Percentiles rank a stretch among this genome's conserved stretches.
These are phyloP conservation scores for Dinoponera quadriceps DNA, from an alignment of 1,140 invertebrate genomes.

Conservation along the genomic window DNA sequence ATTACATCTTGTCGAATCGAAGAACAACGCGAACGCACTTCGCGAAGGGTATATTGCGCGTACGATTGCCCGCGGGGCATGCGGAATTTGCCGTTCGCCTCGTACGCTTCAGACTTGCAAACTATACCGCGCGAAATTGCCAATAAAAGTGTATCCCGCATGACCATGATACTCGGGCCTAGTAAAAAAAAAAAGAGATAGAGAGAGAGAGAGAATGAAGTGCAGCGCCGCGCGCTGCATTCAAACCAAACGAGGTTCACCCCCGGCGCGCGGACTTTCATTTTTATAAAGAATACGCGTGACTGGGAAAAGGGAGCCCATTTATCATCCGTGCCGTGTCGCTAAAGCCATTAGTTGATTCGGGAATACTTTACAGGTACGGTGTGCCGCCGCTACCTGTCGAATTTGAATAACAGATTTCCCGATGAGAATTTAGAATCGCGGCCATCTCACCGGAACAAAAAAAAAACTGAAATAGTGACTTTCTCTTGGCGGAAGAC, in stretches of 20 bases:
- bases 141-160: slow-evolving; percentile 78
- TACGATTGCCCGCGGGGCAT: slow-evolving; percentile 64
- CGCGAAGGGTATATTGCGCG: slow-evolving; percentile 28
- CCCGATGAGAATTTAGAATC: not conserved
- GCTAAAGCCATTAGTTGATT: slow-evolving; percentile 31
- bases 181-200: slow-evolving; percentile 41
- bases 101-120: slow-evolving; percentile 65
- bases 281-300: slow-evolving; percentile 25
- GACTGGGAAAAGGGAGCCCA: slow-evolving; percentile 8
- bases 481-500: too few relatives aligned
- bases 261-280: slow-evolving; percentile 20
- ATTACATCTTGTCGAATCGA: slow-evolving; percentile 41
- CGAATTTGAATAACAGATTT: not conserved
- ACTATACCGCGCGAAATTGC: slow-evolving; percentile 76
- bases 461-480: too few relatives aligned
- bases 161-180: slow-evolving; percentile 61
- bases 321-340: slow-evolving; percentile 12
- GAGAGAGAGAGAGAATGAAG: not conserved
- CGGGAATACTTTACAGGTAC: slow-evolving; percentile 19
- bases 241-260: slow-evolving; percentile 45
- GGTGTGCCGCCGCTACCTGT: not conserved
- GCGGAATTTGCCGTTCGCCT: slow-evolving; percentile 68
- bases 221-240: slow-evolving; percentile 57
- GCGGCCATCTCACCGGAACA: too few relatives aligned
- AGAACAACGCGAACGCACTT: slow-evolving; percentile 65